Conservation (phyloP, 2,888 invertebrate species). For the Platerodrilus igneus region DNA sequence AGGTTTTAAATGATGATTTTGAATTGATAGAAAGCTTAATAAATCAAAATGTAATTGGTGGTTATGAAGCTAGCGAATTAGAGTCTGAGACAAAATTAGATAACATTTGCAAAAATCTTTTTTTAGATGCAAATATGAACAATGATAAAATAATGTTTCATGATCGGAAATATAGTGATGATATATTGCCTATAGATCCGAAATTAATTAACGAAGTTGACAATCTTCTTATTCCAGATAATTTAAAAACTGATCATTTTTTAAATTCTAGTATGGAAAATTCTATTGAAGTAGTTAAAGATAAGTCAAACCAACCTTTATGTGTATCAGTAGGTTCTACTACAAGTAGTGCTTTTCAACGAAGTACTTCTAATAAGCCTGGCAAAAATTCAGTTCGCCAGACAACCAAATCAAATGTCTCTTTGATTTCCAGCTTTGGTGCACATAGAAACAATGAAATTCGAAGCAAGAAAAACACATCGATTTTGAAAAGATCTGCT, state of each 20-base stretch:
- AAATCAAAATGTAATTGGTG: constrained; percentile 28
- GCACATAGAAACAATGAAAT: constrained; percentile 43
- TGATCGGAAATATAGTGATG: constrained; percentile 33
- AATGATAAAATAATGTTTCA: constrained; percentile 10
- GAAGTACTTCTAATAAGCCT: too few relatives aligned
- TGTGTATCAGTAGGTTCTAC: constrained; percentile 9
- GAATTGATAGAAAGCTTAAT: constrained; percentile 44
- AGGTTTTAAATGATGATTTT: constrained; percentile 38
- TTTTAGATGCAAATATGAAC: constrained; percentile 9
- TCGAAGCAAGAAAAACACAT: constrained; percentile 38
- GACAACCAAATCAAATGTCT: constrained; percentile 51
- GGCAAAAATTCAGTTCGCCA: too few relatives aligned
- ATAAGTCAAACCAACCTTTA: too few relatives aligned
- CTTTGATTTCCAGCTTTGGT: constrained; percentile 55
- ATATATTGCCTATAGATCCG: constrained; percentile 52
- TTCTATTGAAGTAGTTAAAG: too few relatives aligned
- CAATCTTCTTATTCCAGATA: constrained; percentile 57
- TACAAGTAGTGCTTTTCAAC: constrained; percentile 13
- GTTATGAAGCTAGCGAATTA: constrained; percentile 15
- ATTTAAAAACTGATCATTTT: constrained; percentile 34
- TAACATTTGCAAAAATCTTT: constrained; percentile 17
- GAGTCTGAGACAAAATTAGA: constrained; percentile 22
- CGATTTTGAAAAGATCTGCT: constrained; percentile 55
- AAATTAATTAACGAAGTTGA: constrained; percentile 66
- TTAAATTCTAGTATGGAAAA: constrained; percentile 36